Evolutionary conservation across 1,140 invertebrate genomes (phyloP), one percentile per base, ranked within the genome.

Genomic region (Drosophila ogumai): DNA sequence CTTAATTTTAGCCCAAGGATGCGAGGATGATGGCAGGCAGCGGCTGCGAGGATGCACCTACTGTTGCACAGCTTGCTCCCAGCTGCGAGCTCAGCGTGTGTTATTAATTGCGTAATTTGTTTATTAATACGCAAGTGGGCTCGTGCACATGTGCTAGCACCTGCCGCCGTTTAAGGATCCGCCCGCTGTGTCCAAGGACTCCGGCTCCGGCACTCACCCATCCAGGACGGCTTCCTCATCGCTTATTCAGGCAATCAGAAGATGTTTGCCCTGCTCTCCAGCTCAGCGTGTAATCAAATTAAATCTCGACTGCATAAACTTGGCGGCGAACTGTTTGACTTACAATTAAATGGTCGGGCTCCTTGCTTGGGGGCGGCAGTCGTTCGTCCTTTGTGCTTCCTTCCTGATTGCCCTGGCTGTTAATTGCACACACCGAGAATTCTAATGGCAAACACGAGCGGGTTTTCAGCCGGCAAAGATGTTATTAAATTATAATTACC

Each of bases 401-500:
- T 55, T 60, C 46, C 19, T 22, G 47, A 34, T 40, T 38, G 58
- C 68, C 66, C 81, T 73, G 22, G 22, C 68, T 31, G 44, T 77
- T 85, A 85, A 85, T 85, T 86, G 82, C 78, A 75, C 79, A 79
- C 76, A 63, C 55, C 60, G 72, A 50, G 76, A 59, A 60, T 64
- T 87, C 57, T 75, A 82, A 82, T 82, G 82, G 75, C 79, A 82
- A 79, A 81, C 82, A 86, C 82, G 82, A 87, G 82, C 82, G 34
- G 17, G 54, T 36, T 59, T 36, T 44, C 47, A 58, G 31, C 7
- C 43, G 41, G 44, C 28, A 54, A 38, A 31, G 68, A 56, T 55
- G 60, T 85, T 90, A 88, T 88, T 88, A 81, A 90, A 88, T 88
- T 88, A 88, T 88, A 88, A 90, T 88, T 88, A 84, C 77, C 81